These are phyloP conservation scores for Solenopsis fugax DNA, from an alignment of 1,140 invertebrate species.

Conservation along the genomic window DNA sequence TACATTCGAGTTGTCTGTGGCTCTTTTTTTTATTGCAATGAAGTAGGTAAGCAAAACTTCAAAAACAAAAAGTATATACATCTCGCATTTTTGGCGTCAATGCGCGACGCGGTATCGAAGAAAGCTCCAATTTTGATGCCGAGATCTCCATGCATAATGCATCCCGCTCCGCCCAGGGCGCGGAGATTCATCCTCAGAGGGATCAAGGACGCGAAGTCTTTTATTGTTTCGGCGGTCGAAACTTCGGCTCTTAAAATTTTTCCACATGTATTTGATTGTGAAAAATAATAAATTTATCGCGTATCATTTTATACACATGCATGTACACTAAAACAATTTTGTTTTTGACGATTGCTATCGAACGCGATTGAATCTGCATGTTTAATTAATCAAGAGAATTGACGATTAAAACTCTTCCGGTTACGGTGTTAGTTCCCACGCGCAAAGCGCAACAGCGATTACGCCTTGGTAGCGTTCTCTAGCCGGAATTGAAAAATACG, in stretches of 20 bases:
- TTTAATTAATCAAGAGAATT: background rate
- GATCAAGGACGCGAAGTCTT: conserved; percentile 41
- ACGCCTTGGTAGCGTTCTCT: background rate
- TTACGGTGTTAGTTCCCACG: background rate
- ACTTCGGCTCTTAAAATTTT: background rate
- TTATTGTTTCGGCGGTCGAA: background rate
- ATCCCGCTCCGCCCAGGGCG: conserved; percentile 27
- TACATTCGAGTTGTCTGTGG: background rate
- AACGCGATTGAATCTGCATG: background rate
- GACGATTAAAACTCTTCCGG: background rate
- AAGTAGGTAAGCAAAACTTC: background rate
- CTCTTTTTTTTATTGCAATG: background rate
- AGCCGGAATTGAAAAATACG: background rate
- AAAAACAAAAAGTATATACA: background rate
- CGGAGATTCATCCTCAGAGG: background rate
- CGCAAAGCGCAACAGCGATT: background rate
- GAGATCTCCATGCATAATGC: conserved; percentile 41
- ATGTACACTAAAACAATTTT: conserved; percentile 8
- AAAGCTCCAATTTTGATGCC: conserved; percentile 52
- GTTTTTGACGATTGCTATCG: background rate
- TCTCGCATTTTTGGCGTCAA: background rate
- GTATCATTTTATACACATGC: background rate
- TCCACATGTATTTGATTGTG: background rate
- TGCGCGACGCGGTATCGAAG: background rate
- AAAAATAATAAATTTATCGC: background rate